Evolutionary conservation across 2,888 invertebrate genomes (phyloP).

Genomic region (Cerastis leucographa): DNA sequence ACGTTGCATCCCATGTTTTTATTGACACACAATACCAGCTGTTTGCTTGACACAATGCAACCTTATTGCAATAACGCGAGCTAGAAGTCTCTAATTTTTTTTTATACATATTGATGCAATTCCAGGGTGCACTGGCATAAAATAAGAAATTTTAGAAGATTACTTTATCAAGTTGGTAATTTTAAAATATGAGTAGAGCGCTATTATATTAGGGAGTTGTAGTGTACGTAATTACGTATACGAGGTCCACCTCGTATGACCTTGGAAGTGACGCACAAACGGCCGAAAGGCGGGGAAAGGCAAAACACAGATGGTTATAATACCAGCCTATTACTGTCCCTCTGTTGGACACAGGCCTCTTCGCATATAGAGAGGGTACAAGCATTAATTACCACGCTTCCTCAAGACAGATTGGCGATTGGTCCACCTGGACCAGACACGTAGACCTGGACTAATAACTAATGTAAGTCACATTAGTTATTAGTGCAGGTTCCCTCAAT

Average conservation of each 20-base stretch:
- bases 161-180: neutral
- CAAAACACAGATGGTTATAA: neutral
- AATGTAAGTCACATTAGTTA: neutral
- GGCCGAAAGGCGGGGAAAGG: neutral
- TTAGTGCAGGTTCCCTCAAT: neutral
- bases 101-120: no score
- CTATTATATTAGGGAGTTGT: no score
- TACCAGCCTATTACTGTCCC: neutral
- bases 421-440: no score
- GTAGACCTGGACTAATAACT: no score
- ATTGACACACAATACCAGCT: neutral
- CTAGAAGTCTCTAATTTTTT: no score
- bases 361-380: neutral
- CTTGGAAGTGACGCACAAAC: no score
- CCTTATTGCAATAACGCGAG: neutral
- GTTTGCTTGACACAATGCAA: neutral
- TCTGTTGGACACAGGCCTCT: neutral
- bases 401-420: neutral
- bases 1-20: neutral
- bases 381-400: neutral
- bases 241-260: no score
- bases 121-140: no score
- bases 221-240: no score
- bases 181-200: neutral
- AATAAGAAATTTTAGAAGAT: no score